Conservation (phyloP, 2,113 vertebrate species). For the Lepus timidus region DNA sequence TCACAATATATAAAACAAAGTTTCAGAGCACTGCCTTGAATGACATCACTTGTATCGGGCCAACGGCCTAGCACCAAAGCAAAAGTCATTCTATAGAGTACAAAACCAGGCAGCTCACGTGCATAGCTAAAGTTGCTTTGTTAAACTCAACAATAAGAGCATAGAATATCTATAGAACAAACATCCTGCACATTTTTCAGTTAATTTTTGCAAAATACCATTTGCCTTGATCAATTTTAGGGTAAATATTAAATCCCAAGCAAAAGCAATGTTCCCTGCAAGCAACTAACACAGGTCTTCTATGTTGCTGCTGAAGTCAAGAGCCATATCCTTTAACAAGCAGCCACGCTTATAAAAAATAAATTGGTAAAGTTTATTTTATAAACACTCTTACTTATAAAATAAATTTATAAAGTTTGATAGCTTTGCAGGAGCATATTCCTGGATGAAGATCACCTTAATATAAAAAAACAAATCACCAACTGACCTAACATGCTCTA, state of each 20-base stretch:
- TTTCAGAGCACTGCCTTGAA: slow-evolving; percentile 41
- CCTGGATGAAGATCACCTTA: slow-evolving; percentile 1
- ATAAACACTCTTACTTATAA: background rate
- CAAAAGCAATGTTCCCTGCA: background rate
- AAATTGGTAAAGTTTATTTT: background rate
- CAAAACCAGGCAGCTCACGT: background rate
- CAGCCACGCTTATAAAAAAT: background rate
- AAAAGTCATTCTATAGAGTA: slow-evolving; percentile 38
- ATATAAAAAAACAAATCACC: slow-evolving; percentile 39
- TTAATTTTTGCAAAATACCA: slow-evolving; percentile 13
- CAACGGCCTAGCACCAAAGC: slow-evolving; percentile 4
- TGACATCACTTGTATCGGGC: background rate
- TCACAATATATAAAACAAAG: slow-evolving; percentile 57
- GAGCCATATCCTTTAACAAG: background rate
- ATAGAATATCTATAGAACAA: background rate
- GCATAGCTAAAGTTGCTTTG: background rate
- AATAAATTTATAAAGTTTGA: slow-evolving; percentile 39
- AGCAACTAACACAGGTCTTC: background rate
- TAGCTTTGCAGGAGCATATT: background rate
- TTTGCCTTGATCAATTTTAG: background rate
- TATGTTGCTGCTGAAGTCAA: background rate
- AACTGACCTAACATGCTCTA: background rate
- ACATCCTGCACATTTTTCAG: background rate
- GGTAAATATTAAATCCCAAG: slow-evolving; percentile 55
- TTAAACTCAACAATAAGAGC: background rate